These are phyloP conservation scores for Artemia sp. DNA, from an alignment of 2,888 invertebrate genomes.

Conservation along the genomic window DNA sequence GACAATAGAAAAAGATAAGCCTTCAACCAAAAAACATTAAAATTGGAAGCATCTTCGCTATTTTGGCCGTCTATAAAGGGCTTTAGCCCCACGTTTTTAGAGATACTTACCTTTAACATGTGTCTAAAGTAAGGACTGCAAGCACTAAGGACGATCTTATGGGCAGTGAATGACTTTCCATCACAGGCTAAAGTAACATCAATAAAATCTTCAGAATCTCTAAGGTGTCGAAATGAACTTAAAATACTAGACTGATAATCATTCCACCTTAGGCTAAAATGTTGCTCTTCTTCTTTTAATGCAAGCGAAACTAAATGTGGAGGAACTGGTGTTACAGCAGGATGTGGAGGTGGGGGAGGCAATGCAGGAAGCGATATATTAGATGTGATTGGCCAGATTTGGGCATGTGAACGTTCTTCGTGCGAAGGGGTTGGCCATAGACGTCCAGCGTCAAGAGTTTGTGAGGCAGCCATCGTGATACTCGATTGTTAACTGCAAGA, in stretches of 20 bases:
- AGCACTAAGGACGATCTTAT: slow-evolving; percentile 75
- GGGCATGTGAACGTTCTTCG: slow-evolving; percentile 6
- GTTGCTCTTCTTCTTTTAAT: slow-evolving; percentile 45
- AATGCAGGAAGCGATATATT: slow-evolving; percentile 13
- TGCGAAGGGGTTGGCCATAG: neutral
- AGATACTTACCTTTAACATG: slow-evolving; percentile 26
- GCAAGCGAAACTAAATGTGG: neutral
- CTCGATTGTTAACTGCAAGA: too few species aligned
- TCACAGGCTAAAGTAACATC: slow-evolving; percentile 85
- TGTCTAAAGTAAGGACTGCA: slow-evolving; percentile 76
- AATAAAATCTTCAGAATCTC: slow-evolving; percentile 79
- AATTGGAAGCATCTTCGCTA: too few species aligned
- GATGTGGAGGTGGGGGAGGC: slow-evolving; percentile 10
- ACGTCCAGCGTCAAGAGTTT: slow-evolving; percentile 12
- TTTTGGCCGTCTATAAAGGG: too few species aligned
- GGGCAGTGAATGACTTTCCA: slow-evolving; percentile 62
- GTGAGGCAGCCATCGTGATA: slow-evolving; percentile 7
- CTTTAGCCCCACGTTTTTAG: neutral
- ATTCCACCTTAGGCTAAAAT: slow-evolving; percentile 84
- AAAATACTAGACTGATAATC: slow-evolving; percentile 82
- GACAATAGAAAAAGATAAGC: too few species aligned
- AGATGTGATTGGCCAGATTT: slow-evolving; percentile 11
- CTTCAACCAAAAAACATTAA: neutral
- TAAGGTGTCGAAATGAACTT: slow-evolving; percentile 67
- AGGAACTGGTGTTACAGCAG: neutral